phyloP scores from a whole-genome alignment of 2,113 vertebrate genomes.

The Nyctereutes procyonoides region DNA sequence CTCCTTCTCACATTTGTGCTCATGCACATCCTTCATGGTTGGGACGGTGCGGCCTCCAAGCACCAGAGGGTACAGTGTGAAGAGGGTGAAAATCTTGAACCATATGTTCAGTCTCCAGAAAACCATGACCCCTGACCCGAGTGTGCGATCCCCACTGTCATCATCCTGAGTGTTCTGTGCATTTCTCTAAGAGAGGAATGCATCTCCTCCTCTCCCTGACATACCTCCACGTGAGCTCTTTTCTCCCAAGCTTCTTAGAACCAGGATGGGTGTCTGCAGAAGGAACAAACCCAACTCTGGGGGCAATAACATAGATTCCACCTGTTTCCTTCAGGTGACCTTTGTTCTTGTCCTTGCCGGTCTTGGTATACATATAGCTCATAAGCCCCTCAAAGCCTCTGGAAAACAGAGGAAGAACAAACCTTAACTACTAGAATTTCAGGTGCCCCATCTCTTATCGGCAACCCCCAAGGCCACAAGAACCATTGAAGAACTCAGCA shows the following conservation, averaged over 20 bases:
- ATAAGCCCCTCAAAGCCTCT: not conserved
- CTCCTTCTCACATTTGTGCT: not conserved
- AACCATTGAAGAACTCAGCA: not conserved
- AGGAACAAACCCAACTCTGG: not conserved
- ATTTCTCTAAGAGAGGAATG: not conserved
- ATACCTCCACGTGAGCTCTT: not conserved
- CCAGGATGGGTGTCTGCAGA: not conserved
- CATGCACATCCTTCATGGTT: accelerated
- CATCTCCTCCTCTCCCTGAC: too few species aligned
- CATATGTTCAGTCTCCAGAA: not conserved
- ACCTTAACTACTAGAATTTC: not conserved
- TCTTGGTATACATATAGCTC: not conserved
- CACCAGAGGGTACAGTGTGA: not conserved
- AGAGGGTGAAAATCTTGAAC: not conserved
- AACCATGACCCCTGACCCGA: not conserved
- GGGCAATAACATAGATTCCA: not conserved
- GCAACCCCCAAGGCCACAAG: not conserved
- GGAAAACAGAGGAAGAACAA: not conserved
- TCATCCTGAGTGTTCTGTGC: not conserved
- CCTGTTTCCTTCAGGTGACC: not conserved
- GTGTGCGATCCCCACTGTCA: accelerated
- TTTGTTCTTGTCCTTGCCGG: not conserved
- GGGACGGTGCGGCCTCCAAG: not conserved
- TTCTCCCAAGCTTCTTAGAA: not conserved
- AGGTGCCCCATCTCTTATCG: not conserved